Conservation (phyloP, 2,113 vertebrate species). For the Fulica atra region DNA sequence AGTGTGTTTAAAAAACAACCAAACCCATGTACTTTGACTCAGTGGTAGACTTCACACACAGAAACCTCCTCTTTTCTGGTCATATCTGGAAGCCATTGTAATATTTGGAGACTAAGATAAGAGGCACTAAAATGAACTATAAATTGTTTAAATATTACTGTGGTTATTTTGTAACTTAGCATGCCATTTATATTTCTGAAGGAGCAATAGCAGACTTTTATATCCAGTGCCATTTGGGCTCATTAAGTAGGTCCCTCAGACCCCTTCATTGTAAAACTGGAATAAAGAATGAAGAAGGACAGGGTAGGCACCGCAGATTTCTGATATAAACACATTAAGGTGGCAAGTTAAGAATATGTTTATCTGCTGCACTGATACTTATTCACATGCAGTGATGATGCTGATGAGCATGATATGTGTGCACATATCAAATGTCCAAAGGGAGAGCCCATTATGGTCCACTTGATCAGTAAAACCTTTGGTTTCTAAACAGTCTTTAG, state of each 20-base stretch:
- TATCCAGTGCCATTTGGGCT: not conserved
- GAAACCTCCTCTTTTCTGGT: not conserved
- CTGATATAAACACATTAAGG: not conserved
- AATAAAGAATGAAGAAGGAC: not conserved
- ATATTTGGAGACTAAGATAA: not conserved
- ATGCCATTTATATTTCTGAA: not conserved
- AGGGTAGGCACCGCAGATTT: not conserved
- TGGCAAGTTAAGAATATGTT: not conserved
- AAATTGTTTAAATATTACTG: not conserved
- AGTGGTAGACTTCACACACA: not conserved
- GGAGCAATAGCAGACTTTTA: not conserved
- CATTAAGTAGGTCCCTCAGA: not conserved
- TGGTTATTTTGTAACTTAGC: not conserved
- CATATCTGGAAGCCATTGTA: not conserved
- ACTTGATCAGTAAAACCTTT: not conserved
- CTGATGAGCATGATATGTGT: not conserved
- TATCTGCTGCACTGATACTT: not conserved
- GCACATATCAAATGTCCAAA: not conserved
- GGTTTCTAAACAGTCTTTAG: not conserved
- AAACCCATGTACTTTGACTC: not conserved
- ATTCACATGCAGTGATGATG: not conserved
- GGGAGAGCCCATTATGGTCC: not conserved
- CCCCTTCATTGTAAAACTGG: not conserved
- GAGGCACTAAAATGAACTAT: not conserved
- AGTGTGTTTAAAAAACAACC: not conserved